A percentile compares a stretch with the other conserved stretches of the same genome.
These are phyloP conservation scores for Chionoecetes opilio DNA, from an alignment of 1,140 invertebrate species.

Conservation along the genomic window DNA sequence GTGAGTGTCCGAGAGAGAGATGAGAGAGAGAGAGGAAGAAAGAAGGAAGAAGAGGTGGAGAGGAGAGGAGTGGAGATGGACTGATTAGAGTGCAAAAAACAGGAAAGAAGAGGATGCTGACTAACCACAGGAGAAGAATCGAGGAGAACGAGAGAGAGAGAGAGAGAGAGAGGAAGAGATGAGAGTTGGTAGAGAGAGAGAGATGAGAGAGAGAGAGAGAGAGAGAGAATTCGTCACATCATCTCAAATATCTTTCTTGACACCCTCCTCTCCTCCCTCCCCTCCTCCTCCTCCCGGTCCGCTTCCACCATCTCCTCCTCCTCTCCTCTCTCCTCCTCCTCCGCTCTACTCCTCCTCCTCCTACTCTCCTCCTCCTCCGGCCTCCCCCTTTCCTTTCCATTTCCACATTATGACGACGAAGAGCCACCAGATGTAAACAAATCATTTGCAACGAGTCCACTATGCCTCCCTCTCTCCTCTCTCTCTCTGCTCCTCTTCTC, in stretches of 20 bases:
- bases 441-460: no score
- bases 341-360: neutral
- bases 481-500: neutral
- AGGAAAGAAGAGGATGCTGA: neutral
- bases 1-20: slow-evolving; percentile 1
- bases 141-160: neutral
- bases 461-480: neutral
- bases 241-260: no score
- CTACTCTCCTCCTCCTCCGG: no score
- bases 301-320: no score
- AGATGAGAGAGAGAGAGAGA: slow-evolving; percentile 6
- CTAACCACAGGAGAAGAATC: no score
- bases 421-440: no score
- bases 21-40: neutral
- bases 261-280: no score
- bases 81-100: neutral
- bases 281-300: no score
- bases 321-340: no score
- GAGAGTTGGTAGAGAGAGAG: neutral
- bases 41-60: neutral
- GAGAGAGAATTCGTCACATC: no score
- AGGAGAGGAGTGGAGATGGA: neutral
- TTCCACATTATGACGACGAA: no score
- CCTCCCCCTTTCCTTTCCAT: no score
- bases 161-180: neutral